These are phyloP conservation scores for Sanderia malayensis DNA, from an alignment of 30 jellyfish, hydroid and myxozoan species.

Conservation along the genomic window DNA sequence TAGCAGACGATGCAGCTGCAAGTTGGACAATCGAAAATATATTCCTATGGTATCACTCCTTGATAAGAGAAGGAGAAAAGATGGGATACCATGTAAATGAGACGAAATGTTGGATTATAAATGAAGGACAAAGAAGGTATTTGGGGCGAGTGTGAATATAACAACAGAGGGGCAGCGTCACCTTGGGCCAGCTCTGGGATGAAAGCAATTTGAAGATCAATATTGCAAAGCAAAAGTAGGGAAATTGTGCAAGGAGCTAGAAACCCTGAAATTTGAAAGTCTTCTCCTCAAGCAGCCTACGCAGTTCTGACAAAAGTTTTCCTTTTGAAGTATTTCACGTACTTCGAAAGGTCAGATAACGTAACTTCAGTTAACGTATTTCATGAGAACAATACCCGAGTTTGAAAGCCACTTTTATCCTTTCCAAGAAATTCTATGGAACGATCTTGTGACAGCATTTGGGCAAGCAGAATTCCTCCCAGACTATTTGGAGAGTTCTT, in stretches of 20 bases:
- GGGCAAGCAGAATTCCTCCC: neutral
- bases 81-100: constrained; percentile 5
- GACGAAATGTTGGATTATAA: constrained; percentile 8
- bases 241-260: neutral
- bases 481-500: neutral
- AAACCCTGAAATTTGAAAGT: neutral
- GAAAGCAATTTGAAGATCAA: neutral
- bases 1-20: constrained; percentile 18
- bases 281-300: constrained; percentile 1
- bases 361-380: neutral
- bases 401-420: neutral
- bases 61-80: constrained; percentile 7
- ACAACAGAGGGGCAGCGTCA: constrained; percentile 15
- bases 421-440: neutral
- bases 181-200: constrained; percentile 9
- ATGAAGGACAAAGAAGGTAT: neutral
- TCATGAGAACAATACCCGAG: constrained; percentile 6
- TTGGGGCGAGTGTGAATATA: constrained; percentile 17
- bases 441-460: neutral
- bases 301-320: constrained; percentile 14
- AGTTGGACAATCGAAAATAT: constrained; percentile 2
- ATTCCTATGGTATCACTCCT: constrained; percentile 12
- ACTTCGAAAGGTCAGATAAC: too few species aligned
- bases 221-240: constrained; percentile 3
- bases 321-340: constrained; percentile 9